Evolutionary conservation across 2,113 vertebrate species (phyloP).

Genomic region (Indri indri): DNA sequence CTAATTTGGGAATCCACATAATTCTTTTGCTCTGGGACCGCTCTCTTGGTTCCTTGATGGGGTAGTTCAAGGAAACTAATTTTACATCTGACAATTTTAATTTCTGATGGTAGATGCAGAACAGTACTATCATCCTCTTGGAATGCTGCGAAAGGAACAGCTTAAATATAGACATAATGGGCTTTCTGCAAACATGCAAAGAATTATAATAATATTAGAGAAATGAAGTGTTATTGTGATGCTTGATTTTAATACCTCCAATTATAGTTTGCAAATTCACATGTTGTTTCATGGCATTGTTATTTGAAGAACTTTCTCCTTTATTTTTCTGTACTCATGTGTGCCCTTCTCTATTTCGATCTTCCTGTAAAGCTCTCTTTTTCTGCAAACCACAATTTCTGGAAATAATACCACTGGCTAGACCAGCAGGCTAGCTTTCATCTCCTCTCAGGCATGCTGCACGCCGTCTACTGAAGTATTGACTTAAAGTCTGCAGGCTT

Average conservation of each 20-base stretch:
- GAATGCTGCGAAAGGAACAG: background rate
- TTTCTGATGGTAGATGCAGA: conserved; percentile 6
- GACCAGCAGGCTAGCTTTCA: background rate
- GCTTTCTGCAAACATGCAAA: background rate
- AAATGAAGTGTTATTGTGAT: background rate
- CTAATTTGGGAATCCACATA: background rate
- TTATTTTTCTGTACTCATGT: background rate
- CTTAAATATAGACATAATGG: background rate
- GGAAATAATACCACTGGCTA: background rate
- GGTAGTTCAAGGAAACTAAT: conserved; percentile 40
- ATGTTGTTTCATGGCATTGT: background rate
- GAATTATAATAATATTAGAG: background rate
- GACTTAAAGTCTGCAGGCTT: conserved; percentile 23
- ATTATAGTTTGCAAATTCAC: background rate
- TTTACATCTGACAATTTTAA: conserved; percentile 38
- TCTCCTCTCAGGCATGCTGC: background rate
- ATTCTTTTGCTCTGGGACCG: background rate
- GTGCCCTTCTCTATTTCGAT: conserved; percentile 1
- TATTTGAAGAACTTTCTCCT: background rate
- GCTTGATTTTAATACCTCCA: conserved; percentile 18
- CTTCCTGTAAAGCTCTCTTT: conserved; percentile 46
- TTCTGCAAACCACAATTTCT: conserved; percentile 31
- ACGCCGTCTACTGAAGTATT: conserved; percentile 13
- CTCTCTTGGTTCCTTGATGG: background rate
- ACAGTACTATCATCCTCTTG: background rate